Percentiles rank a stretch among this genome's conserved stretches.
These are phyloP conservation scores for Phyllotreta cruciferae DNA, from an alignment of 2,888 invertebrate genomes.

Conservation along the genomic window DNA sequence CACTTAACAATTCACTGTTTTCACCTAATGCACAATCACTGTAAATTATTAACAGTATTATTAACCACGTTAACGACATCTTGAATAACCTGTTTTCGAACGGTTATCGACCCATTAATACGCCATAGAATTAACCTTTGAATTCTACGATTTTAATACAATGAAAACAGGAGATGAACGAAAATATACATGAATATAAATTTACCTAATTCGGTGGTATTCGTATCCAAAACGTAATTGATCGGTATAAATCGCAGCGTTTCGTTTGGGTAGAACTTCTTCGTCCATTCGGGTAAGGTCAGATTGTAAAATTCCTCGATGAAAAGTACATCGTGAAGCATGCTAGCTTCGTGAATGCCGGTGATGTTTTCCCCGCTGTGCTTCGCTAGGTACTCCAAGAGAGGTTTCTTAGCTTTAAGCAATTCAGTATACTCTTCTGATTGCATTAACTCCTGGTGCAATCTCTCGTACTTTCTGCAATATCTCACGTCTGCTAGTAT, in stretches of 20 bases:
- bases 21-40: neutral
- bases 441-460: conserved; percentile 17
- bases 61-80: neutral
- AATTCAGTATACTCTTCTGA: conserved; percentile 7
- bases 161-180: too few relatives aligned
- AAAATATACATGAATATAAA: neutral
- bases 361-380: conserved; percentile 66
- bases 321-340: conserved; percentile 67
- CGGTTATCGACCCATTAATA: too few relatives aligned
- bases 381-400: conserved; percentile 69
- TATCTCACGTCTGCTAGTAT: conserved; percentile 63
- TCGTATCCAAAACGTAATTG: too few relatives aligned
- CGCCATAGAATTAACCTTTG: too few relatives aligned
- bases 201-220: too few relatives aligned
- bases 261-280: conserved; percentile 69
- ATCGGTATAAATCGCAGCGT: too few relatives aligned
- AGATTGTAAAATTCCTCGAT: conserved; percentile 70
- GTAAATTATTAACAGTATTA: neutral
- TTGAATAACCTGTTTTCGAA: too few relatives aligned
- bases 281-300: conserved; percentile 43
- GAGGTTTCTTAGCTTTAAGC: conserved; percentile 60
- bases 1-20: conserved; percentile 24
- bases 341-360: conserved; percentile 59
- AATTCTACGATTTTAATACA: too few relatives aligned
- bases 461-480: conserved; percentile 21